Conservation (phyloP, 1,140 invertebrate species). For the Psilanteris sp. region DNA sequence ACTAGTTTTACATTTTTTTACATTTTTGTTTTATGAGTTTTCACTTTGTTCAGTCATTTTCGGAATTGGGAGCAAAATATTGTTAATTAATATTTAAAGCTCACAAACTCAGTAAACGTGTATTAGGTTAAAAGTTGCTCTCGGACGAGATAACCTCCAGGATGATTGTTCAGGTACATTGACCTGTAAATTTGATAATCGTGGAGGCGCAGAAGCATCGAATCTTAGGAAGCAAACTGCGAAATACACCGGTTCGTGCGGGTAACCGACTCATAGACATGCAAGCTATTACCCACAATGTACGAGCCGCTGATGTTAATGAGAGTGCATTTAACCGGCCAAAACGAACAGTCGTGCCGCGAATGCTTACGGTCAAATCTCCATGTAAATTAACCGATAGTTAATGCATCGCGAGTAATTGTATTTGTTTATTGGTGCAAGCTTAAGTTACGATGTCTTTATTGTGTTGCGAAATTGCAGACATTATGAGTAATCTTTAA, state of each 20-base stretch:
- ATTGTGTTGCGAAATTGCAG: background rate
- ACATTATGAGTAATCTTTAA: no score
- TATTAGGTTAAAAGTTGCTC: conserved; percentile 17
- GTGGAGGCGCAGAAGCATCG: conserved; percentile 10
- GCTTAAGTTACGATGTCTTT: background rate
- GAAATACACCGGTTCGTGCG: conserved; percentile 19
- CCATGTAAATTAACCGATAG: conserved; percentile 13
- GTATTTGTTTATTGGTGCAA: conserved; percentile 5
- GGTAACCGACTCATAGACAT: conserved; percentile 8
- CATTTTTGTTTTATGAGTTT: no score
- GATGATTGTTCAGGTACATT: conserved; percentile 33
- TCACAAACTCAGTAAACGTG: conserved; percentile 2
- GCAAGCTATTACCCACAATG: conserved; percentile 16
- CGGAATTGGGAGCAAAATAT: no score
- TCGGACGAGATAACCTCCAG: conserved; percentile 19
- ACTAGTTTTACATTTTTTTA: no score
- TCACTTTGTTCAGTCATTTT: no score
- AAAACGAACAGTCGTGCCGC: conserved; percentile 1
- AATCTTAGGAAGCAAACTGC: conserved; percentile 49
- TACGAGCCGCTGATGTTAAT: conserved; percentile 12
- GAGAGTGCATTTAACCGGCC: conserved; percentile 24
- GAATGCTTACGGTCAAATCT: conserved; percentile 14
- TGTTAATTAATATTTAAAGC: conserved; percentile 11
- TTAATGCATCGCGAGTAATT: conserved; percentile 7
- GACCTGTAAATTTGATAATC: conserved; percentile 50